Base-by-base conservation (phyloP, 2,113 vertebrate genomes). In the Daphoenositta chrysoptera region DNA sequence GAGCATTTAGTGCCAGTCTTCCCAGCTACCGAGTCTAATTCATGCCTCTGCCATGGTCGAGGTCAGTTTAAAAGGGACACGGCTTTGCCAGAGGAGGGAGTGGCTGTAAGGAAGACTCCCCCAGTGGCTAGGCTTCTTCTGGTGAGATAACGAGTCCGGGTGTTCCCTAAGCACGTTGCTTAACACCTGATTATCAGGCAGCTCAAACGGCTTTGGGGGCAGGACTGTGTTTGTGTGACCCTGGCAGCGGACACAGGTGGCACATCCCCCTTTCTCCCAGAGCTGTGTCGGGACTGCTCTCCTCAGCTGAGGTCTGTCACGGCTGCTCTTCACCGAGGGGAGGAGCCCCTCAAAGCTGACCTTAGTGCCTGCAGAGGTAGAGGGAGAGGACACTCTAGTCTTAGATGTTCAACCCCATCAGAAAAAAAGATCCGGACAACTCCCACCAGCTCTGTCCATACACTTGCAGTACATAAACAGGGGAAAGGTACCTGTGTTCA, bases 41-140 rank as follows among this genome's bases (percentile, higher is more conserved):
- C 21, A 44, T 28, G 19, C 40, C 45, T 5, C 2, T 51, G 35
- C 21, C 37, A 56, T 0, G 1, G 35, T 48, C 23, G 58, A n/a
- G 15, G 31, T 17, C 11, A 64, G 31, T 92, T 60, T 68, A 31
- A 39, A 93, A 87, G 45, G 27, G 45, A 89, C 50, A 35, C 3
- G 17, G 21, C 44, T 87, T 68, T 91, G 33, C 47, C 56, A 35
- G 58, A 91, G 80, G 53, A 66, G 65, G 31, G 42, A 57, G 82
- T 93, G 76, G 73, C 57, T 63, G 10, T 37, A 79, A 37, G 42
- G 44, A 70, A 16, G 39, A 39, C 26, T 90, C 23, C 33, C n/a
- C 5, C 15, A 8, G 30, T 47, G 17, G 26, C 47, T 45, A 53
- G 23, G 26, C 18, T 47, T 54, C 66, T 28, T 72, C n/a, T 51